A percentile compares a stretch with the other conserved stretches of the same genome.
Evolutionary conservation across 2,113 vertebrate genomes (phyloP).

Genomic region (Puntigrus tetrazona): DNA sequence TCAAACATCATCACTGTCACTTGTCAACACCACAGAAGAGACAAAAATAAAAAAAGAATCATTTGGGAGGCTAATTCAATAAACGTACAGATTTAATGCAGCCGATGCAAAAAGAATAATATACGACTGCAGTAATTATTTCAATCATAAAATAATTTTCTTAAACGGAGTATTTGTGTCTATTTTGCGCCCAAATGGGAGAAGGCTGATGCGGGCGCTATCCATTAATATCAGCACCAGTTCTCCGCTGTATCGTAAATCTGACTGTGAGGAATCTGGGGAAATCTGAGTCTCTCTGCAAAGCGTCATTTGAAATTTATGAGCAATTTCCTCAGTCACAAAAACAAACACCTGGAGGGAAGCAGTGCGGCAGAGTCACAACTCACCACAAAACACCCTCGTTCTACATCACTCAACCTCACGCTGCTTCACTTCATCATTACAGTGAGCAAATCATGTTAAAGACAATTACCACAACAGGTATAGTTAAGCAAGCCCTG

Average conservation of each 20-base stretch:
- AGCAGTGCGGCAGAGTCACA: slow-evolving; percentile 10
- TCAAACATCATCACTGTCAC: background rate
- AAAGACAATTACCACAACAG: background rate
- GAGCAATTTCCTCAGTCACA: slow-evolving; percentile 43
- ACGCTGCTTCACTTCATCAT: background rate
- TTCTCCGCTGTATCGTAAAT: slow-evolving; percentile 30
- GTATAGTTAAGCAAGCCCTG: background rate
- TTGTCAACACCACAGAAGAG: background rate
- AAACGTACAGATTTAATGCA: background rate
- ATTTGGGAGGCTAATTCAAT: background rate
- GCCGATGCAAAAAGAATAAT: background rate
- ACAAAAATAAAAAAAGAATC: background rate
- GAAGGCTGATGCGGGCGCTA: background rate
- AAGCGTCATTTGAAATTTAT: slow-evolving; percentile 43
- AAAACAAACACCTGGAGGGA: slow-evolving; percentile 42
- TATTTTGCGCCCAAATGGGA: slow-evolving; percentile 37
- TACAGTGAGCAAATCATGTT: background rate
- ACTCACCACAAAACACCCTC: slow-evolving; percentile 1
- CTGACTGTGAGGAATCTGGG: slow-evolving; percentile 39
- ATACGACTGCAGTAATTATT: background rate
- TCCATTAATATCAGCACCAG: slow-evolving; percentile 33
- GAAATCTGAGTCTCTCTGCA: slow-evolving; percentile 43
- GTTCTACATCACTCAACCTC: slow-evolving; percentile 2
- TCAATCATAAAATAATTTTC: background rate
- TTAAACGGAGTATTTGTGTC: slow-evolving; percentile 2